phyloP scores from a whole-genome alignment of 1,140 invertebrate genomes.

The Drosophila mauritiana region DNA sequence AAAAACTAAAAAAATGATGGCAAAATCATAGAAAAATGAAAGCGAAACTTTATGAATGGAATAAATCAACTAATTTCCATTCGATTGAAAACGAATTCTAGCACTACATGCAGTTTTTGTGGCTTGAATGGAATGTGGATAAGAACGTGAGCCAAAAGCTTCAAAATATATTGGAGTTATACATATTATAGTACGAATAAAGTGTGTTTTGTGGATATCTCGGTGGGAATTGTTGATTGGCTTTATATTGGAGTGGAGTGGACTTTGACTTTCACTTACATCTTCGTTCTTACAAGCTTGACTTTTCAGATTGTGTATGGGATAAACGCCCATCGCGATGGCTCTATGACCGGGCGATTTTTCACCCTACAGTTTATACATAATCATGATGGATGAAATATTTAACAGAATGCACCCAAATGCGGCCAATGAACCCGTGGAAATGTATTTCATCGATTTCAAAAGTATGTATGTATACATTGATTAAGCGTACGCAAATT shows the following conservation, averaged over 20 bases:
- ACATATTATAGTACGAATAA: constrained; percentile 15
- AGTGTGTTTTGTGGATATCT: constrained; percentile 18
- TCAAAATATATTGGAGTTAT: constrained; percentile 18
- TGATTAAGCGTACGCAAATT: constrained; percentile 77
- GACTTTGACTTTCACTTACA: constrained; percentile 89
- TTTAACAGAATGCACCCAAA: constrained; percentile 46
- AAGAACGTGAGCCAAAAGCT: constrained; percentile 28
- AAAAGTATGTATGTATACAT: constrained; percentile 55
- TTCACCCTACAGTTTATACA: constrained; percentile 88
- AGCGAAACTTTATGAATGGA: constrained; percentile 7
- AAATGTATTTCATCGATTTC: constrained; percentile 37
- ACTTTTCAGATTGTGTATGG: constrained; percentile 93
- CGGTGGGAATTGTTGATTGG: constrained; percentile 11
- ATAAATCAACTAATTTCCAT: constrained; percentile 11
- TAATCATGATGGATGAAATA: constrained; percentile 39
- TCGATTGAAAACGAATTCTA: constrained; percentile 17
- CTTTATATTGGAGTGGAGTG: constrained; percentile 13
- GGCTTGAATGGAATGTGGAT: constrained; percentile 19
- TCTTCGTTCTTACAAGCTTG: constrained; percentile 92
- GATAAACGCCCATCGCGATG: constrained; percentile 94
- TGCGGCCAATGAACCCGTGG: constrained; percentile 34
- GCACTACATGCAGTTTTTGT: constrained; percentile 36
- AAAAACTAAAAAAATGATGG: not conserved
- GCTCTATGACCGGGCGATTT: constrained; percentile 94
- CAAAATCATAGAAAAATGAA: constrained; percentile 17